Conservation (phyloP, 2,797 vertebrate species). For the Threskiornis aethiopicus region DNA sequence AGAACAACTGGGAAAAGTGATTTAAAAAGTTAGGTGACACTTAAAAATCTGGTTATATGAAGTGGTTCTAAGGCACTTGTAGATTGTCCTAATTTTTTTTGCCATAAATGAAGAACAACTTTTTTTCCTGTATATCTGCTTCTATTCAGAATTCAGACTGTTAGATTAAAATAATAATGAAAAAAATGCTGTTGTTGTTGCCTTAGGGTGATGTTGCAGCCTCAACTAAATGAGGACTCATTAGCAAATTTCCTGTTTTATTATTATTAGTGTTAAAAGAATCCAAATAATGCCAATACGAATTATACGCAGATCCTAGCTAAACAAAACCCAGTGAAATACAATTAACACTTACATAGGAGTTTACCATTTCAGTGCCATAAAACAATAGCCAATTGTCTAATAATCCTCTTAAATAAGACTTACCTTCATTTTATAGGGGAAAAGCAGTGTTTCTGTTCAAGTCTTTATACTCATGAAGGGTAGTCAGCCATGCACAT, state of each 20-base stretch:
- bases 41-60: background rate
- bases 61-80: background rate
- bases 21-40: background rate
- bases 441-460: background rate
- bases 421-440: background rate
- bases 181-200: slow-evolving; percentile 14
- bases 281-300: background rate
- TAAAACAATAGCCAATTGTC: background rate
- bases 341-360: background rate
- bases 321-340: background rate
- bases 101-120: background rate
- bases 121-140: background rate
- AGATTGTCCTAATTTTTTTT: background rate
- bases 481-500: background rate
- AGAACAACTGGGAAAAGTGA: background rate
- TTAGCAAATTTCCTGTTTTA: slow-evolving; percentile 29
- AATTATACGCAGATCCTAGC: background rate
- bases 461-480: background rate
- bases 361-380: background rate
- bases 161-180: slow-evolving; percentile 21
- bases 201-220: slow-evolving; percentile 4
- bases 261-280: background rate
- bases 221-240: background rate
- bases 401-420: background rate
- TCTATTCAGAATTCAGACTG: background rate